phyloP scores from a whole-genome alignment of 2,888 invertebrate species.

The Oegoconia quadripuncta region DNA sequence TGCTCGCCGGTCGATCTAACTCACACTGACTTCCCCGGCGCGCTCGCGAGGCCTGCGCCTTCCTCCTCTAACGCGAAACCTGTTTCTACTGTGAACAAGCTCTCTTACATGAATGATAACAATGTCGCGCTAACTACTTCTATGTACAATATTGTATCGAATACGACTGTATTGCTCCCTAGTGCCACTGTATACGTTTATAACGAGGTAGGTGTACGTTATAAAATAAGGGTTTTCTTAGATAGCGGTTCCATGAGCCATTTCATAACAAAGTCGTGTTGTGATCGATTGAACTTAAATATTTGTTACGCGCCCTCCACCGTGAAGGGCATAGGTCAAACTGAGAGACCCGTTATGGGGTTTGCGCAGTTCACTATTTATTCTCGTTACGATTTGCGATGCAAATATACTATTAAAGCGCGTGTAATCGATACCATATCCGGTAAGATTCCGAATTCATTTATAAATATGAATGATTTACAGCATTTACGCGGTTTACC shows the following conservation, averaged over 20 bases:
- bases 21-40: no score
- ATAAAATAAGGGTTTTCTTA: background rate
- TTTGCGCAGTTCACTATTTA: background rate
- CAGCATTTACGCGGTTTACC: slow-evolving; percentile 1
- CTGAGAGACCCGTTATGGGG: background rate
- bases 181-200: background rate
- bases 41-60: no score
- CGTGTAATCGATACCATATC: slow-evolving; percentile 4
- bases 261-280: no score
- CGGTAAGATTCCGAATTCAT: background rate
- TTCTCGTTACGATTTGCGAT: slow-evolving; percentile 4
- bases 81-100: no score
- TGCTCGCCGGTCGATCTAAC: no score
- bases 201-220: background rate
- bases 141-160: background rate
- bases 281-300: background rate
- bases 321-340: slow-evolving; percentile 2
- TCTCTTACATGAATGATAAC: no score
- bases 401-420: background rate
- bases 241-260: slow-evolving; percentile 2
- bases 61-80: no score
- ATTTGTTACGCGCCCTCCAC: background rate
- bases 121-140: no score
- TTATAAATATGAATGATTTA: background rate
- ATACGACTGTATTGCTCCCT: background rate